Conservation (phyloP, 2,113 vertebrate species). For the Erpornis zantholeuca region DNA sequence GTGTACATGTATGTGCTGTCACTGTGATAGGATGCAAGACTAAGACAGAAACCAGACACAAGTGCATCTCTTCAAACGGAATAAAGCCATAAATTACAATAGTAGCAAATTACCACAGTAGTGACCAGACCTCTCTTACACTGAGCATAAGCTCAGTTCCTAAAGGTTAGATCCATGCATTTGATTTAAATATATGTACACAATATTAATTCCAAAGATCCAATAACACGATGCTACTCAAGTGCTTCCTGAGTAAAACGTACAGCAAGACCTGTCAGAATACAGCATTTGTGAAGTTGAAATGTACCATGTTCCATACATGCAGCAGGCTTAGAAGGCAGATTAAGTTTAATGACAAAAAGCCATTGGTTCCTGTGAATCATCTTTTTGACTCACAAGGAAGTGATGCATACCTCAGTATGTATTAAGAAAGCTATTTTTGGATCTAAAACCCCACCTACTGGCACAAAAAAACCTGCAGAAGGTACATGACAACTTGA, state of each 20-base stretch:
- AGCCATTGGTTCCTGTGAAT: not conserved
- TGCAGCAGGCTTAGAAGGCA: not conserved
- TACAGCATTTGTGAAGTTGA: not conserved
- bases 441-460: not conserved
- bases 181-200: not conserved
- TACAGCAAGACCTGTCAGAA: not conserved
- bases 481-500: not conserved
- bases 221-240: not conserved
- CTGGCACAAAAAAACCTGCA: not conserved
- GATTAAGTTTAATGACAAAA: not conserved
- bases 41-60: not conserved
- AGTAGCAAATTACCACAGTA: not conserved
- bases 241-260: not conserved
- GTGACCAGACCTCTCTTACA: not conserved
- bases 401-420: not conserved
- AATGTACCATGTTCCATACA: not conserved
- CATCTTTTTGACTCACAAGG: not conserved
- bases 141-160: not conserved
- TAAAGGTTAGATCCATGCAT: not conserved
- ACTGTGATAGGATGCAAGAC: not conserved
- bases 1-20: rapidly evolving
- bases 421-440: not conserved
- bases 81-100: not conserved
- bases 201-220: not conserved
- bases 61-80: not conserved